Evolutionary conservation across 1,140 invertebrate genomes (phyloP), one percentile per base, ranked within the genome.

Genomic region (Periplaneta americana): DNA sequence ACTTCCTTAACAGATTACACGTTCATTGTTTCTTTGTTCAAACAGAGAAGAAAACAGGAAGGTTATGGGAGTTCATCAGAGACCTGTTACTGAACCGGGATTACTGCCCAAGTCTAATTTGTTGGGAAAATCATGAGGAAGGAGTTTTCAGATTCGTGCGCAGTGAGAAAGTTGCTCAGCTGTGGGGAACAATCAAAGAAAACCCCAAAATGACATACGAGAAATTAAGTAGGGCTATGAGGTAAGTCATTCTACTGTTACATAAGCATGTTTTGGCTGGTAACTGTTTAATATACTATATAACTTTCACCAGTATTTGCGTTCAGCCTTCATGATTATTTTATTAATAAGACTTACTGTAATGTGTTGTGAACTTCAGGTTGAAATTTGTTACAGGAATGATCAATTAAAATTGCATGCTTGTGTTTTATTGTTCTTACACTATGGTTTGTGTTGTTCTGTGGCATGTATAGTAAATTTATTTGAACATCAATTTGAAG

Each of bases 181-280:
- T 97, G 82, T 98, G 97, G 97, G 97, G 96, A 0, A 91, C 92
- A 34, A 91, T 93, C 85, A 97, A 97, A 86, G 94, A 95, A 86
- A 98, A 98, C 86, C 92, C 93, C 34, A 93, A 94, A 85, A 98
- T 98, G 97, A 97, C 95, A 28, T 98, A 98, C 86, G 97, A 98
- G 87, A 98, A 98, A 88, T 92, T 98, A 82, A 97, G 95, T 88
- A 88, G 97, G 84, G 97, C 97, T 10, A 98, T 98, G 96, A 93
- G 97, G 93, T 96, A 89, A 87, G 84, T 18, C 33, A 22, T 28
- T 66, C 28, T 57, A 57, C 28, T 22, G 22, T 66, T n/a, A n/a
- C 6, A 1, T 66, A 8, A 8, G n/a, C 48, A 66, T 66, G 48
- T n/a, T 66, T 1, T 66, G 10, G 2, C 2, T 66, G 22, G 48